Conservation (phyloP, 2,113 vertebrate genomes). For the Orthonyx spaldingii region DNA sequence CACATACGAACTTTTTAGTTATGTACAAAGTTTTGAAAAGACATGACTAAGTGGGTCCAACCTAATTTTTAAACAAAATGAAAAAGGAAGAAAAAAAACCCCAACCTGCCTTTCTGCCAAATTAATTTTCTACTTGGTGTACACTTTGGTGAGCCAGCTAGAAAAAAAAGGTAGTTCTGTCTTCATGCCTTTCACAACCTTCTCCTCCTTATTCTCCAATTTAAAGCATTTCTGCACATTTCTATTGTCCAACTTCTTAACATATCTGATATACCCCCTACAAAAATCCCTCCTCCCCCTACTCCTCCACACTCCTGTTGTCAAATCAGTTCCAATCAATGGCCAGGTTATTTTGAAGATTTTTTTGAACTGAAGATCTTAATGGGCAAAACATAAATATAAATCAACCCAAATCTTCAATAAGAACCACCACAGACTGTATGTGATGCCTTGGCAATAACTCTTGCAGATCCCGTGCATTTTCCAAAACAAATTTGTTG, state of each 20-base stretch:
- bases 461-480: neutral
- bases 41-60: neutral
- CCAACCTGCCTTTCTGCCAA: neutral
- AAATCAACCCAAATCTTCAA: neutral
- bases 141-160: neutral
- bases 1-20: fast-evolving
- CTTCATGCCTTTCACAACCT: neutral
- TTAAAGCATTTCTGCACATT: neutral
- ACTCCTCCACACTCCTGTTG: fast-evolving
- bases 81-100: neutral
- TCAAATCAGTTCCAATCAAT: neutral
- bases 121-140: neutral
- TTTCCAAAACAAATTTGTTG: neutral
- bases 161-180: neutral
- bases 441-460: neutral
- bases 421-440: neutral
- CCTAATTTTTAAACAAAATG: neutral
- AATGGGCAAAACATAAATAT: neutral
- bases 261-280: fast-evolving
- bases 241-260: neutral
- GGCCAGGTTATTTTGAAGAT: neutral
- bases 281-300: fast-evolving
- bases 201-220: neutral
- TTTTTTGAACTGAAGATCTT: neutral
- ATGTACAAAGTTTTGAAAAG: neutral